These are phyloP conservation scores for Tetragnatha montana DNA, from an alignment of 2,888 invertebrate species.

Conservation along the genomic window DNA sequence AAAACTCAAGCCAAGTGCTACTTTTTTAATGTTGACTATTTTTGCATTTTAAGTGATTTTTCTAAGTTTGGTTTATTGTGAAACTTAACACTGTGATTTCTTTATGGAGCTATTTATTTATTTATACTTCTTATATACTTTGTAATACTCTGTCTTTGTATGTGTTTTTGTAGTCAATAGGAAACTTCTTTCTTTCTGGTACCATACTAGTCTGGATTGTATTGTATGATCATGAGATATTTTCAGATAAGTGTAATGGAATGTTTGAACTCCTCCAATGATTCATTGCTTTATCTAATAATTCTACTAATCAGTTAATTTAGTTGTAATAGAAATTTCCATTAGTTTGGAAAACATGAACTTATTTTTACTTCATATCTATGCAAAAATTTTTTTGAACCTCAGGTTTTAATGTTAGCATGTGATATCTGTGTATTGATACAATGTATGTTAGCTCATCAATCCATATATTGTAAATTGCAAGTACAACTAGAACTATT, in stretches of 20 bases:
- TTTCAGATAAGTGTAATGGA: constrained; percentile 36
- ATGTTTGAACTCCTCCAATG: constrained; percentile 27
- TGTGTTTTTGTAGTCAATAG: constrained; percentile 45
- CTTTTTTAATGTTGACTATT: constrained; percentile 2
- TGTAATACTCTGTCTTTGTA: constrained; percentile 29
- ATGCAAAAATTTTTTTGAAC: constrained; percentile 33
- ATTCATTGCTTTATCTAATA: neutral
- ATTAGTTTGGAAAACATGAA: neutral
- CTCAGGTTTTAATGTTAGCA: constrained; percentile 42
- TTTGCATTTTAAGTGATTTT: neutral
- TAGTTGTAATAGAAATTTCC: constrained; percentile 9
- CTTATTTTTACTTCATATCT: constrained; percentile 27
- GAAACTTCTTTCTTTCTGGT: constrained; percentile 46
- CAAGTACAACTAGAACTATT: constrained; percentile 39
- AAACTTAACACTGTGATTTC: constrained; percentile 56
- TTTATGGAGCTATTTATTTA: constrained; percentile 45
- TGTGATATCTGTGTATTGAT: constrained; percentile 27
- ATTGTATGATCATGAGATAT: constrained; percentile 20
- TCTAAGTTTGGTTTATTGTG: constrained; percentile 20
- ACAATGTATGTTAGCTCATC: constrained; percentile 11
- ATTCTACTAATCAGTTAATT: constrained; percentile 16
- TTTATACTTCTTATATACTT: constrained; percentile 14
- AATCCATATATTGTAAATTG: constrained; percentile 6
- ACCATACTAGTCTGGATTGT: constrained; percentile 48
- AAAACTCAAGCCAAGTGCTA: neutral